Evolutionary conservation across 2,888 invertebrate genomes (phyloP).

Genomic region (Allygus modestus): DNA sequence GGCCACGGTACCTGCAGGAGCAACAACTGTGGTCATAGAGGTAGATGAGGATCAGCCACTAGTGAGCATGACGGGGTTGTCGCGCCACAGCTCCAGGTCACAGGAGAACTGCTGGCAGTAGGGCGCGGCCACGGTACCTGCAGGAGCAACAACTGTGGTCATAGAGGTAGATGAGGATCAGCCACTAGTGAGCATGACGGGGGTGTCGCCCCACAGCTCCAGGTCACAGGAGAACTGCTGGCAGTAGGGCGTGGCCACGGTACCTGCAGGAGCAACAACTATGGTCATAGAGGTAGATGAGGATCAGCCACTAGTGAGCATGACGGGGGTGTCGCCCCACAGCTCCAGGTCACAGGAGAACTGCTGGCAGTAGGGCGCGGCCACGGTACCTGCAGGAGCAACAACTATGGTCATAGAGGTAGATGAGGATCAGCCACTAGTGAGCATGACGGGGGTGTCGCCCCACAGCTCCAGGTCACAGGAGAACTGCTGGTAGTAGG

Average conservation of each 20-base stretch:
- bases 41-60: slow-evolving; percentile 7
- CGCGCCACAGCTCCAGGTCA: slow-evolving; percentile 15
- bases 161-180: slow-evolving; percentile 33
- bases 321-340: slow-evolving; percentile 13
- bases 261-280: slow-evolving; percentile 13
- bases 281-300: slow-evolving; percentile 5
- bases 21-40: slow-evolving; percentile 16
- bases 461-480: slow-evolving; percentile 26
- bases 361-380: neutral
- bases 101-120: slow-evolving; percentile 1
- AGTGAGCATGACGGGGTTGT: slow-evolving; percentile 1
- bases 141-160: neutral
- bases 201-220: slow-evolving; percentile 10
- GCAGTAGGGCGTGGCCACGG: slow-evolving; percentile 1
- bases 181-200: slow-evolving; percentile 5
- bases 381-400: neutral
- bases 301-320: slow-evolving; percentile 26
- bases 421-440: neutral
- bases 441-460: slow-evolving; percentile 10
- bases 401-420: slow-evolving; percentile 9
- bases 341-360: neutral
- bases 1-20: neutral
- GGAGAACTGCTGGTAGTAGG: neutral
- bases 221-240: slow-evolving; percentile 11
- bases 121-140: neutral